phyloP scores from a whole-genome alignment of 2,888 invertebrate species.

The Parthenolecanium corni region DNA sequence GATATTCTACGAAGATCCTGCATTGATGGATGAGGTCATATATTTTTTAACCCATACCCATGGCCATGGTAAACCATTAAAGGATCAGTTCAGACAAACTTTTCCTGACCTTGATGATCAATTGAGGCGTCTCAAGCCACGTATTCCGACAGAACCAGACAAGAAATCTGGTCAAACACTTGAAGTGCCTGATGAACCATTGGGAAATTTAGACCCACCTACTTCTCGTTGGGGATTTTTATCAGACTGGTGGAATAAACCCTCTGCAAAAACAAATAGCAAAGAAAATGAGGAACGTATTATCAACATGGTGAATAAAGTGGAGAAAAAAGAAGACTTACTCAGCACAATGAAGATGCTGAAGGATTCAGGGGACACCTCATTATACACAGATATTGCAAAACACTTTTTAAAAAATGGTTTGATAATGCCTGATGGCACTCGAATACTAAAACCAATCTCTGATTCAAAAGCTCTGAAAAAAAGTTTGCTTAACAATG shows the following conservation, averaged over 20 bases:
- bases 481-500: neutral
- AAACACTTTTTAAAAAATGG: conserved; percentile 3
- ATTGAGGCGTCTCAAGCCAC: conserved; percentile 1
- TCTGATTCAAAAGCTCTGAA: neutral
- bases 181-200: neutral
- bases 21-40: neutral
- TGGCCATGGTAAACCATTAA: neutral
- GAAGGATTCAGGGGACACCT: neutral
- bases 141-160: neutral
- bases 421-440: neutral
- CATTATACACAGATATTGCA: neutral
- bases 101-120: neutral
- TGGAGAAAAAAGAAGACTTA: neutral
- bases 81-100: neutral
- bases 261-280: neutral
- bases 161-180: neutral
- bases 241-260: no score
- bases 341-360: neutral
- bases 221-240: no score
- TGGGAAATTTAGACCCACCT: no score
- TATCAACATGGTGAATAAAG: neutral
- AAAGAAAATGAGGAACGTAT: neutral
- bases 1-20: neutral
- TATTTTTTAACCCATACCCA: neutral
- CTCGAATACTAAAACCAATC: neutral